These are phyloP conservation scores for Rhinella marina DNA, from an alignment of 2,797 vertebrate genomes.

Conservation along the genomic window DNA sequence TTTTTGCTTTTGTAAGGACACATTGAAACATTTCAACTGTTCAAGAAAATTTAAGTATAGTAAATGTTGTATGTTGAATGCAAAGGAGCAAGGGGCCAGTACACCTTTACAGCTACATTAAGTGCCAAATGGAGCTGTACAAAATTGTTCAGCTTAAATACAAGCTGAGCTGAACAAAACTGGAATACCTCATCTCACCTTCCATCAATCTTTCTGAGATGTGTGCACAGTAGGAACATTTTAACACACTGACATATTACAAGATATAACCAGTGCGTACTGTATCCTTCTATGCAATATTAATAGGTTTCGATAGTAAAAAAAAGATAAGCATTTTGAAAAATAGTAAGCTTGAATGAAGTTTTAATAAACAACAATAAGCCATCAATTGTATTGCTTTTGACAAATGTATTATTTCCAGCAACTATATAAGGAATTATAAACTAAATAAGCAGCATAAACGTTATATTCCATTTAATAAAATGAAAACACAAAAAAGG, in stretches of 20 bases:
- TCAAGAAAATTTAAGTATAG: conserved; percentile 66
- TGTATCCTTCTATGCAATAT: conserved; percentile 29
- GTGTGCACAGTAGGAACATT: conserved; percentile 59
- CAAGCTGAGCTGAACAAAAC: conserved; percentile 65
- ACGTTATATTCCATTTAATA: neutral
- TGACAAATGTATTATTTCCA: neutral
- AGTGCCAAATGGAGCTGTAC: conserved; percentile 70
- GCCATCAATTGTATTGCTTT: neutral
- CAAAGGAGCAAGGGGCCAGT: conserved; percentile 65
- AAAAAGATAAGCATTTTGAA: neutral
- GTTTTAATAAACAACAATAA: neutral
- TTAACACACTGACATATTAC: conserved; percentile 38
- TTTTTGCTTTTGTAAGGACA: conserved; percentile 18
- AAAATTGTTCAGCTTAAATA: conserved; percentile 68
- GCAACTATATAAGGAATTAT: neutral
- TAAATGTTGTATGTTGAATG: conserved; percentile 64
- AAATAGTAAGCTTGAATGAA: neutral
- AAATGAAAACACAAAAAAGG: neutral
- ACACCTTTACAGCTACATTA: conserved; percentile 71
- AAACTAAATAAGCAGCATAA: neutral
- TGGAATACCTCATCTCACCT: conserved; percentile 64
- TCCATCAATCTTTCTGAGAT: conserved; percentile 66
- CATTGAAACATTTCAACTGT: conserved; percentile 46
- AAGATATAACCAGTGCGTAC: conserved; percentile 20
- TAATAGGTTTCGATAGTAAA: conserved; percentile 3